These are phyloP conservation scores for Nasonia vitripennis DNA, from an alignment of 1,140 invertebrate genomes.

Conservation along the genomic window DNA sequence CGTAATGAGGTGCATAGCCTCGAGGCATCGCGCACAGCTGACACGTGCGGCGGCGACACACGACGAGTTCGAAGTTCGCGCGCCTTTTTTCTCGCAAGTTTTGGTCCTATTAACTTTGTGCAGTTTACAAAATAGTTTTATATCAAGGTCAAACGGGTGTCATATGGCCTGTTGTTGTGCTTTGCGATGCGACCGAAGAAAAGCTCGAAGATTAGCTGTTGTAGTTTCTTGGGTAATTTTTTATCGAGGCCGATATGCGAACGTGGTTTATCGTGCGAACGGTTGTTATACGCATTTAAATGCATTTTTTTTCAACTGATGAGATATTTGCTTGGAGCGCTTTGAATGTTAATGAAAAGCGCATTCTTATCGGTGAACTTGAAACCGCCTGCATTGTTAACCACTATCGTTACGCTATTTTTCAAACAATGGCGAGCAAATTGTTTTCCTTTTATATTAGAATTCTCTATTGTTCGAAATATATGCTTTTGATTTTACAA, in stretches of 20 bases:
- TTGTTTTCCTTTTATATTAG: neutral
- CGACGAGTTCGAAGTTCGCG: neutral
- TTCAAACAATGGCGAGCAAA: neutral
- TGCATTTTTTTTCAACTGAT: conserved; percentile 5
- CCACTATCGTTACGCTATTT: neutral
- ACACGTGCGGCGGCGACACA: neutral
- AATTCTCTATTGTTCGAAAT: neutral
- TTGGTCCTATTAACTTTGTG: too few relatives aligned
- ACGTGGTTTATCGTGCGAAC: neutral
- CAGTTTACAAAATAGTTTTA: too few relatives aligned
- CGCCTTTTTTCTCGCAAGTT: neutral
- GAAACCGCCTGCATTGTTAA: neutral
- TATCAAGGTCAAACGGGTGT: too few relatives aligned
- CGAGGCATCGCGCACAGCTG: neutral
- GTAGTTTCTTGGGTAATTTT: neutral
- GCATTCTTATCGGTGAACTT: neutral
- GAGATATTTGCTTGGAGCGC: neutral
- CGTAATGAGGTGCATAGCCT: conserved; percentile 13
- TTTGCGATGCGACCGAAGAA: too few relatives aligned
- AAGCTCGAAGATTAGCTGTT: neutral
- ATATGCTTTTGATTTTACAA: too few relatives aligned
- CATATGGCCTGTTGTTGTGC: too few relatives aligned
- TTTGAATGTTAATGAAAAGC: conserved; percentile 10
- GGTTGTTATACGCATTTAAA: conserved; percentile 14
- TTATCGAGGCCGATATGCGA: neutral